Base-by-base conservation (phyloP, 2,113 vertebrate genomes). In the Plectropomus leopardus region DNA sequence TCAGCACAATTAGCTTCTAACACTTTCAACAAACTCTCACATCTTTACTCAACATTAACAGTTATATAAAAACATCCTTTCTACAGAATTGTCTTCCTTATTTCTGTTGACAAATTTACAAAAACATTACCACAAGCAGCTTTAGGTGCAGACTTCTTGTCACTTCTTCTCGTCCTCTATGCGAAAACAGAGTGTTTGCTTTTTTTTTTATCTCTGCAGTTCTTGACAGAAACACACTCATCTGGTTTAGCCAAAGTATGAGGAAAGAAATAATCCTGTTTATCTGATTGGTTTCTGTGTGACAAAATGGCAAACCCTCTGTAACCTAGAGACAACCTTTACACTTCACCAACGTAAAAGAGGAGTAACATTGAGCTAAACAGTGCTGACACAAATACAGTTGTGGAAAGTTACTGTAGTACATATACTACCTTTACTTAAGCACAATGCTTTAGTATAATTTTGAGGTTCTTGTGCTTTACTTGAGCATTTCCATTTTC, bases 11-110 rank as follows among this genome's bases (percentile, higher is more conserved):
- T 17, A 0, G 17, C 3, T 60, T 0, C 19, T 54, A 0, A 0
- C 0, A 0, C 5, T 7, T 42, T 23, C 2, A 57, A 24, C 1
- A 80, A 48, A 0, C 4, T n/a, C 45, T 6, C 0, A n/a, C n/a
- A n/a, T n/a, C n/a, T n/a, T n/a, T n/a, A n/a, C n/a, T n/a, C n/a
- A 1, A 0, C 71, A 71, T 0, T 1, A 11, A 7, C 5, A 13
- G 4, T 47, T 13, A 13, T 2, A 13, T 4, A 21, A 36, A 45
- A 42, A 9, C 0, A 0, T 19, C 2, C 0, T 28, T 48, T 34
- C 15, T 57, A 23, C 4, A n/a, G 0, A 3, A 47, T 59, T 17
- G 8, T 24, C 0, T 21, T 47, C 7, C 23, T 50, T 59, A 4
- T 54, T 32, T 36, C 15, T 1, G 0, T 55, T 32, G 2, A 40